These are phyloP conservation scores for Pao palembangensis DNA, from an alignment of 2,113 vertebrate species.

Conservation along the genomic window DNA sequence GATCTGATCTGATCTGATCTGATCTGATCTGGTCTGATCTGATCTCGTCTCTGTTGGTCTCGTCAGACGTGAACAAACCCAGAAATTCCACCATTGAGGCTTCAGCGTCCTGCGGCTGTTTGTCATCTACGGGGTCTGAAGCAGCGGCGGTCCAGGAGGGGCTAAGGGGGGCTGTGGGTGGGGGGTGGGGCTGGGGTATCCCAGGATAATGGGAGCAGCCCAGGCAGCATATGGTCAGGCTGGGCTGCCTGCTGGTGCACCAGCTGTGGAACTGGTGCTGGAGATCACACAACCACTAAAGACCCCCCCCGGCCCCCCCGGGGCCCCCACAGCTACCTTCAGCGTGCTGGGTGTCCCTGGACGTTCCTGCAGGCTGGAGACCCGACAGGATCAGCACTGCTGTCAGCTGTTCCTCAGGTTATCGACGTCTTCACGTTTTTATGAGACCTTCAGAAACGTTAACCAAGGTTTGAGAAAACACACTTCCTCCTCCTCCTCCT, in stretches of 20 bases:
- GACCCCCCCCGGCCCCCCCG: constrained; percentile 46
- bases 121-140: not conserved
- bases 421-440: too few relatives aligned
- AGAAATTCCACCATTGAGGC: too few relatives aligned
- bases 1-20: not conserved
- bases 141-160: constrained; percentile 2
- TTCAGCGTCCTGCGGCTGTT: too few relatives aligned
- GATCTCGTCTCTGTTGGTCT: too few relatives aligned
- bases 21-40: too few relatives aligned
- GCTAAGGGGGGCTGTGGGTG: constrained; percentile 26
- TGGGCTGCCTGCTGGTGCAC: constrained; percentile 87
- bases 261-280: constrained; percentile 89
- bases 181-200: constrained; percentile 51
- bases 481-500: too few relatives aligned
- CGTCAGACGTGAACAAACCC: too few relatives aligned
- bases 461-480: too few relatives aligned
- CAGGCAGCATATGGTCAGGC: constrained; percentile 87
- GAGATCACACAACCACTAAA: constrained; percentile 79
- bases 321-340: constrained; percentile 45
- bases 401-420: too few relatives aligned
- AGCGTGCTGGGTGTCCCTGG: not conserved
- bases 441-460: too few relatives aligned
- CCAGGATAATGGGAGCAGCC: constrained; percentile 86
- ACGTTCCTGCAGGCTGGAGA: too few relatives aligned
- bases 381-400: too few relatives aligned